phyloP scores from a whole-genome alignment of 1,140 invertebrate species.

The Macrobrachium nipponense region DNA sequence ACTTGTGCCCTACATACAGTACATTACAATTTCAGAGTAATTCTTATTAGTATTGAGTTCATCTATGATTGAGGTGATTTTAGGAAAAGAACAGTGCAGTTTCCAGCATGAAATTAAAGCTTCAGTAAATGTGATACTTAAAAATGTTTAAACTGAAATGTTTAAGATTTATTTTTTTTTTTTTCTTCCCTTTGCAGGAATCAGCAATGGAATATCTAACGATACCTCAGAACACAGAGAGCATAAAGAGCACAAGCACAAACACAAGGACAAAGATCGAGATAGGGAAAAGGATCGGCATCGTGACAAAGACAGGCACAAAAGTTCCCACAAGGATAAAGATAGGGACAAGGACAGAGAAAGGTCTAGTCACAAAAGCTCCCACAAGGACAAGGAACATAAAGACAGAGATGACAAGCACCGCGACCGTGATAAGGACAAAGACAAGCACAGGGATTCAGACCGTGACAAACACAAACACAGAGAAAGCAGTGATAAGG shows the following conservation, averaged over 20 bases:
- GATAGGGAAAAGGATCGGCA: conserved; percentile 34
- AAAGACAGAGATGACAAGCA: conserved; percentile 69
- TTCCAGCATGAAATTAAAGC: not conserved
- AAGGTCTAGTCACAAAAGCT: conserved; percentile 53
- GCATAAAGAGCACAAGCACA: conserved; percentile 64
- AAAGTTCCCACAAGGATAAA: conserved; percentile 54
- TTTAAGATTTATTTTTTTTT: not conserved
- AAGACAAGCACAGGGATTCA: conserved; percentile 66
- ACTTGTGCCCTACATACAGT: no score
- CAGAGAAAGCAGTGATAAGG: conserved; percentile 55
- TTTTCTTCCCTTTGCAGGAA: conserved; percentile 38
- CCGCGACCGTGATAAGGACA: conserved; percentile 68
- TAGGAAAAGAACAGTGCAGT: not conserved
- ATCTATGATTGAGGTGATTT: no score
- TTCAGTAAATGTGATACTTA: not conserved
- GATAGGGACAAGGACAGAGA: conserved; percentile 55
- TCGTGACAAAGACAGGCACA: conserved; percentile 51
- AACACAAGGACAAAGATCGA: conserved; percentile 61
- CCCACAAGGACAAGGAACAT: conserved; percentile 65
- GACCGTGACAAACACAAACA: conserved; percentile 68
- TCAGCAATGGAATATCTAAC: conserved; percentile 62
- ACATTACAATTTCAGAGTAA: no score
- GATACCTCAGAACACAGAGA: conserved; percentile 60
- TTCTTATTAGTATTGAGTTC: no score
- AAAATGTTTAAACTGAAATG: not conserved